Percentiles rank a stretch among this genome's conserved stretches.
Evolutionary conservation across 2,113 vertebrate genomes (phyloP).

Genomic region (Rhinopomastus cyanomelas): DNA sequence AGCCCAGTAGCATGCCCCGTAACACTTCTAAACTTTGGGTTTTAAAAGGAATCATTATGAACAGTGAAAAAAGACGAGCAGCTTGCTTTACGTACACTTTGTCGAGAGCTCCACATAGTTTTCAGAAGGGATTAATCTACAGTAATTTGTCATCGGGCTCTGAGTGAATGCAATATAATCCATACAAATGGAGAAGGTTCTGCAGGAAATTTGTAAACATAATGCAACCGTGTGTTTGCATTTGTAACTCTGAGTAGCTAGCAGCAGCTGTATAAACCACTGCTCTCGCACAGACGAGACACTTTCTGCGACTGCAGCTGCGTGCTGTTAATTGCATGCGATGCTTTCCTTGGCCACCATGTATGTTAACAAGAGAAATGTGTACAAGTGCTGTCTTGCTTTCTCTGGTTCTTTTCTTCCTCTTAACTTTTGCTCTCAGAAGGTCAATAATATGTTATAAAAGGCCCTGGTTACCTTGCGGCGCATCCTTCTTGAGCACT

Average conservation of each 20-base stretch:
- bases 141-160: conserved; percentile 38
- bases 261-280: conserved; percentile 64
- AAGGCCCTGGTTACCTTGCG: not conserved
- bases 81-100: conserved; percentile 40
- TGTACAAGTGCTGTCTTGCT: not conserved
- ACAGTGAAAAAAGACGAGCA: conserved; percentile 76
- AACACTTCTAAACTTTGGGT: conserved; percentile 78
- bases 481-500: not conserved
- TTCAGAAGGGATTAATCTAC: conserved; percentile 38
- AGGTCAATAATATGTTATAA: not conserved
- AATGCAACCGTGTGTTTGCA: conserved; percentile 36
- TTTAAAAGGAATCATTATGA: conserved; percentile 80
- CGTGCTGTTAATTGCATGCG: not conserved
- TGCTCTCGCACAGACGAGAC: not conserved
- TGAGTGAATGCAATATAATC: conserved; percentile 15
- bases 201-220: conserved; percentile 43
- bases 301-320: conserved; percentile 24
- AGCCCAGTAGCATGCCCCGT: conserved; percentile 78
- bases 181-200: conserved; percentile 2
- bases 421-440: conserved; percentile 13
- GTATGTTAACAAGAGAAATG: not conserved
- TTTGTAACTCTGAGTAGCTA: conserved; percentile 30
- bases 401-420: not conserved
- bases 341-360: conserved; percentile 34
- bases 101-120: conserved; percentile 41